Base-by-base conservation (phyloP, 1,140 invertebrate genomes). In the Limonius californicus region DNA sequence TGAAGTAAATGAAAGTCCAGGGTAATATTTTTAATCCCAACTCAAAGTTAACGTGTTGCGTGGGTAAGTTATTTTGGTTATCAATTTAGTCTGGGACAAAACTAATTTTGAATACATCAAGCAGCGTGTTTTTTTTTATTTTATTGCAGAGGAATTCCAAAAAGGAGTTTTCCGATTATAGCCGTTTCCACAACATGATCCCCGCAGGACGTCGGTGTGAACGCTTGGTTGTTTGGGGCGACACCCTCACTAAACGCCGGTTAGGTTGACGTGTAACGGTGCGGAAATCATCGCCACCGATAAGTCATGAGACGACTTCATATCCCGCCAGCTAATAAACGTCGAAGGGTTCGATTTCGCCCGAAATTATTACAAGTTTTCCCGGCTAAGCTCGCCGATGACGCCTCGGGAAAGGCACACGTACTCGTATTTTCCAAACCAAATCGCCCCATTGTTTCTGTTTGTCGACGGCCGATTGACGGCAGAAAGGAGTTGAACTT, bases 191-290 rank as follows among this genome's bases (percentile, higher is more conserved):
- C 45, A 50, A 21, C 45, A 50, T 50, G 14, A 50, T 50, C 45
- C 45, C 45, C 45, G 20, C 45, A 50, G 45, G 45, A 50, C 45
- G 45, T 50, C 45, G 45, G 45, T 50, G 45, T 50, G 45, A 50
- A 55, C 53, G 53, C 21, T 55, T 55, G 21, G 27, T 27, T 27
- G 53, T 55, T 20, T 57, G 39, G 56, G 56, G 56, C 14, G 56
- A 57, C 56, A 57, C 56, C 56, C 56, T 57, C 21, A 57, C 56
- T 57, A 57, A 57, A 57, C 56, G 56, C 18, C 56, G 30, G 18
- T 57, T 57, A 57, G 56, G 16, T 43, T 57, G 15, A 42, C 14
- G 56, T 57, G 30, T 42, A 57, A 57, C 56, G n/a, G 56, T 21
- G 56, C 23, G 56, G 56, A 57, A 57, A 57, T 57, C 56, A 57